Base-by-base conservation (phyloP, 1,140 invertebrate species). In the Ptiloglossa arizonensis region DNA sequence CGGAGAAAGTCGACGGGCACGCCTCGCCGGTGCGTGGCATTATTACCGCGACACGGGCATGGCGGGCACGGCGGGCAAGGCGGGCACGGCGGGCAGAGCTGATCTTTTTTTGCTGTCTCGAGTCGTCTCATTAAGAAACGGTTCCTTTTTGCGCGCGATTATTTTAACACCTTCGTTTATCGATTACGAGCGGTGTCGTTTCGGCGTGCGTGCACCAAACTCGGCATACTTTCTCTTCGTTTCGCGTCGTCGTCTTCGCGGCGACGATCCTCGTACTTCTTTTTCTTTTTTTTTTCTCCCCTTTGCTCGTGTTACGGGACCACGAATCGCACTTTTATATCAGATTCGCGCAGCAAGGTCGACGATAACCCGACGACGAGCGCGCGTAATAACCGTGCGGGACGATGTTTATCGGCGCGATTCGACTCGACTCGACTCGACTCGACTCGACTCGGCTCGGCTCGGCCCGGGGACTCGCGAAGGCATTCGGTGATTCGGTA, bases 1-100 rank as follows among this genome's bases (percentile, higher is more conserved):
- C 27, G 22, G 67, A 70, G 74, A 77, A 77, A 77, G 74, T 62
- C 41, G 32, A 1, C 50, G 5, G 17, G n/a, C n/a, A n/a, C n/a
- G n/a, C n/a, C n/a, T 6, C 27, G 2, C 27, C n/a, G 35, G 24
- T 27, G 41, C 32, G 19, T 5, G 13, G 5, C n/a, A 19, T 46
- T 63, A 63, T 66, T 48, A 50, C 8, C 24, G 8, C 24, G 2
- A 46, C 9, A 6, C 2, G 2, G n/a, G n/a, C n/a, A n/a, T n/a
- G n/a, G n/a, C n/a, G n/a, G n/a, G n/a, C n/a, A n/a, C n/a, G n/a
- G n/a, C n/a, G n/a, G n/a, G n/a, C n/a, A n/a, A n/a, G n/a, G n/a
- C n/a, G n/a, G n/a, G n/a, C n/a, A n/a, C n/a, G n/a, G n/a, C n/a
- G n/a, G n/a, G n/a, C n/a, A n/a, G n/a, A n/a, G n/a, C n/a, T n/a